phyloP scores from a whole-genome alignment of 2,888 invertebrate genomes.

The Cylindroiulus punctatus region DNA sequence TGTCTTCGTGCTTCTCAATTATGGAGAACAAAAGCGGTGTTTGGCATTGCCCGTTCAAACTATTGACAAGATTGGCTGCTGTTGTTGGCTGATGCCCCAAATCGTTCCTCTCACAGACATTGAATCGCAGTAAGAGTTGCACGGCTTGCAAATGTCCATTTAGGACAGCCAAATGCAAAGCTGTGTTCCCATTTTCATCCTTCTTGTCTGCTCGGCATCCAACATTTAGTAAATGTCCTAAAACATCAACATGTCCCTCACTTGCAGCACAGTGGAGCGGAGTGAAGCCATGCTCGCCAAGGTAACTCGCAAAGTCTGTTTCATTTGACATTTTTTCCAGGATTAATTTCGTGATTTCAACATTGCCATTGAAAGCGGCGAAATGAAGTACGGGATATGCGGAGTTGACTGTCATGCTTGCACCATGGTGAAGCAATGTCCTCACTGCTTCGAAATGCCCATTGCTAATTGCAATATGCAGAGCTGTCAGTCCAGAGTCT shows the following conservation, averaged over 20 bases:
- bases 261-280: neutral
- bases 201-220: neutral
- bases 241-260: conserved; percentile 69
- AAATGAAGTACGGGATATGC: neutral
- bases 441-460: neutral
- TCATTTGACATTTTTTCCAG: neutral
- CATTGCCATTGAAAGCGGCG: neutral
- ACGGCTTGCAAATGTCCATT: conserved; percentile 3
- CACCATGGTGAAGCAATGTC: neutral
- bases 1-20: neutral
- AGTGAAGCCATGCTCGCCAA: conserved; percentile 80
- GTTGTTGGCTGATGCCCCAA: too few species aligned
- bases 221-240: conserved; percentile 75
- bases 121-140: neutral
- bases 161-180: neutral
- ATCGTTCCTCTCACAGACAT: too few species aligned
- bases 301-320: conserved; percentile 70
- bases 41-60: neutral
- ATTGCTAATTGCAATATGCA: neutral
- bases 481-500: neutral
- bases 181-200: neutral
- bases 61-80: neutral
- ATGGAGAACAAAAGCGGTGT: neutral
- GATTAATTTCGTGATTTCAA: neutral
- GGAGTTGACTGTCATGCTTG: too few species aligned